Evolutionary conservation across 1,140 invertebrate species (phyloP).

Genomic region (Drosophila kohkoa): DNA sequence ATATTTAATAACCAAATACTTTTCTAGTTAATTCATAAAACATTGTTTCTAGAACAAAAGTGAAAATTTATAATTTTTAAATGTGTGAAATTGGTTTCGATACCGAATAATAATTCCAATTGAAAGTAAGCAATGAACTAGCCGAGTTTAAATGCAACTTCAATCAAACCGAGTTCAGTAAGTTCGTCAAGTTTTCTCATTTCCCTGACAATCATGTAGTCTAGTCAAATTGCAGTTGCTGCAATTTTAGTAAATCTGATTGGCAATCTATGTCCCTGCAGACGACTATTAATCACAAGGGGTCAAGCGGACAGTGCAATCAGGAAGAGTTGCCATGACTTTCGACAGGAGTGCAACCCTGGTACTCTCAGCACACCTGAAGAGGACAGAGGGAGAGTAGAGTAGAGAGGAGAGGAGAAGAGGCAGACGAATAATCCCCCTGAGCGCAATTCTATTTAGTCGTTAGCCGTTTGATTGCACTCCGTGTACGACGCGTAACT

Average conservation of each 20-base stretch:
- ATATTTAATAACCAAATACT: too few relatives aligned
- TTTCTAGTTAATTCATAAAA: too few relatives aligned
- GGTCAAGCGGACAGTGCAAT: conserved; percentile 3
- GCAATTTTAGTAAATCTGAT: conserved; percentile 3
- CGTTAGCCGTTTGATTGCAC: conserved; percentile 78
- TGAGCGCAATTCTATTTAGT: conserved; percentile 71
- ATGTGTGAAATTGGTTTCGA: too few relatives aligned
- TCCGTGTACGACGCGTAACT: conserved; percentile 59
- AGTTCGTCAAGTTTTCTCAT: not conserved
- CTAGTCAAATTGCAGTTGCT: not conserved
- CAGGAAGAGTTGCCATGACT: not conserved
- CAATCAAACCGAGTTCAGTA: not conserved
- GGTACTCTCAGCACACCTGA: conserved; percentile 19
- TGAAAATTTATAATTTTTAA: too few relatives aligned
- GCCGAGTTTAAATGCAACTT: too few relatives aligned
- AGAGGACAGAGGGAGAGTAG: not conserved
- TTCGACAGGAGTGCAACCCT: conserved; percentile 7
- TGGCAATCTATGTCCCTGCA: not conserved
- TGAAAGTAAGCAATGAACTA: too few relatives aligned
- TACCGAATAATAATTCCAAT: too few relatives aligned
- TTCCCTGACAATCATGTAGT: not conserved
- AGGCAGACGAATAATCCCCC: conserved; percentile 2
- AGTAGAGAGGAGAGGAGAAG: too few relatives aligned
- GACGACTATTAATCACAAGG: conserved; percentile 8
- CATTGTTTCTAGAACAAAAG: too few relatives aligned